Evolutionary conservation across 2,888 invertebrate genomes (phyloP).

Genomic region (Lasioglossum malachurum): DNA sequence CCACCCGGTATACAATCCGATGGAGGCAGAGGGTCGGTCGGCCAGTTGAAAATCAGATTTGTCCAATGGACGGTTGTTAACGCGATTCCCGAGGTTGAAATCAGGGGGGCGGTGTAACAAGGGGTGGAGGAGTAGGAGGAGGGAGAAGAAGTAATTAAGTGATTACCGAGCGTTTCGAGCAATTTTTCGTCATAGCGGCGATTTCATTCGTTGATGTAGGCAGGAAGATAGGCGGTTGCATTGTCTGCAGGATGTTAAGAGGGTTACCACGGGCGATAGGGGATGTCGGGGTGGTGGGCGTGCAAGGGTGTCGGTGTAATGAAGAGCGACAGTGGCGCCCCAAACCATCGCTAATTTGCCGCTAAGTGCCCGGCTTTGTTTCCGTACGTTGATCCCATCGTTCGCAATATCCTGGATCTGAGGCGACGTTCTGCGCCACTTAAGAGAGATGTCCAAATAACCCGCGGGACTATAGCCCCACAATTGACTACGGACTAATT

Average conservation of each 20-base stretch:
- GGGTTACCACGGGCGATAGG: conserved; percentile 55
- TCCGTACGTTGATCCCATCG: conserved; percentile 77
- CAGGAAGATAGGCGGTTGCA: conserved; percentile 57
- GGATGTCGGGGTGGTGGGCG: conserved; percentile 32
- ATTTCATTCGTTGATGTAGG: conserved; percentile 63
- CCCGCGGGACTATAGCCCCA: conserved; percentile 59
- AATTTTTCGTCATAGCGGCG: conserved; percentile 56
- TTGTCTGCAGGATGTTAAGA: conserved; percentile 71
- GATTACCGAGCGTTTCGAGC: conserved; percentile 28
- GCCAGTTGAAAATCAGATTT: conserved; percentile 2
- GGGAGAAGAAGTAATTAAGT: conserved; percentile 42
- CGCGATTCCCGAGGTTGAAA: conserved; percentile 5
- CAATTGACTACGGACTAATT: conserved; percentile 54
- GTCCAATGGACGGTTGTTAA: conserved; percentile 1
- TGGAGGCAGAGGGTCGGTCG: not conserved
- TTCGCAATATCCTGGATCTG: conserved; percentile 77
- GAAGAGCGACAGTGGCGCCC: conserved; percentile 78
- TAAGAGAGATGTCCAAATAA: conserved; percentile 73
- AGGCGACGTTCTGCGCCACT: conserved; percentile 65
- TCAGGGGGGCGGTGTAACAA: not conserved
- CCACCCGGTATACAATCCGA: not conserved
- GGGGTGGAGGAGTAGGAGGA: not conserved
- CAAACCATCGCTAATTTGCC: conserved; percentile 77
- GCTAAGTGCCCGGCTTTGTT: conserved; percentile 79
- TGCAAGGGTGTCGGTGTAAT: conserved; percentile 73